These are phyloP conservation scores for Nasonia longicornis DNA, from an alignment of 1,140 invertebrate species.

Conservation along the genomic window DNA sequence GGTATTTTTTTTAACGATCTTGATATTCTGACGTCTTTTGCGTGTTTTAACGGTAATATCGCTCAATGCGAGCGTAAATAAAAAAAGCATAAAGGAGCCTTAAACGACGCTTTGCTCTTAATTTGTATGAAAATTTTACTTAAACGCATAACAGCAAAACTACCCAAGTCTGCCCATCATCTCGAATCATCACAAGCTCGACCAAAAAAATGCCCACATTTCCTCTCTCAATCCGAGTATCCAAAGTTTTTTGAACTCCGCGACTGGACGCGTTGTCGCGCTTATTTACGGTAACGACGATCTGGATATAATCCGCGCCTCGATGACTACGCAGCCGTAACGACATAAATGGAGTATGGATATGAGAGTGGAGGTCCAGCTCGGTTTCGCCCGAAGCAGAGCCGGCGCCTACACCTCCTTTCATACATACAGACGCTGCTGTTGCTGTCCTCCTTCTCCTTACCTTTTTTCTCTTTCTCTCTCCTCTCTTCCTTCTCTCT, in stretches of 20 bases:
- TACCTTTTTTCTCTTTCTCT: neutral
- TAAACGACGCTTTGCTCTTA: no score
- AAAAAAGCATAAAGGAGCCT: no score
- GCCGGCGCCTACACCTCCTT: neutral
- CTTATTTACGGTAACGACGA: neutral
- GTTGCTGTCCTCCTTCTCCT: neutral
- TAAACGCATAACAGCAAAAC: no score
- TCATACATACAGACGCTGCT: no score
- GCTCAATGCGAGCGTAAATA: no score
- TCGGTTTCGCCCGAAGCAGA: neutral
- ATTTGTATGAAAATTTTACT: no score
- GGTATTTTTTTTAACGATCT: neutral
- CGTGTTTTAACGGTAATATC: neutral
- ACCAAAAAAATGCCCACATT: neutral
- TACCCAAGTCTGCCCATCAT: no score
- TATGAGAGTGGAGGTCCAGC: neutral
- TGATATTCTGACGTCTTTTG: neutral
- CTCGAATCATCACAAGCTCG: no score
- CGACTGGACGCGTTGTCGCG: neutral
- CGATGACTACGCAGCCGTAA: neutral
- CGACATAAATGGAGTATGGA: conserved; percentile 1
- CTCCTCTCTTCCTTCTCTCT: neutral
- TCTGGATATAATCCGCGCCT: neutral
- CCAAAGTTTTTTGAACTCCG: conserved; percentile 8
- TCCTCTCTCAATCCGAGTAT: no score